Base-by-base conservation (phyloP, 2,888 invertebrate species). In the Bhutanitis thaidina region DNA sequence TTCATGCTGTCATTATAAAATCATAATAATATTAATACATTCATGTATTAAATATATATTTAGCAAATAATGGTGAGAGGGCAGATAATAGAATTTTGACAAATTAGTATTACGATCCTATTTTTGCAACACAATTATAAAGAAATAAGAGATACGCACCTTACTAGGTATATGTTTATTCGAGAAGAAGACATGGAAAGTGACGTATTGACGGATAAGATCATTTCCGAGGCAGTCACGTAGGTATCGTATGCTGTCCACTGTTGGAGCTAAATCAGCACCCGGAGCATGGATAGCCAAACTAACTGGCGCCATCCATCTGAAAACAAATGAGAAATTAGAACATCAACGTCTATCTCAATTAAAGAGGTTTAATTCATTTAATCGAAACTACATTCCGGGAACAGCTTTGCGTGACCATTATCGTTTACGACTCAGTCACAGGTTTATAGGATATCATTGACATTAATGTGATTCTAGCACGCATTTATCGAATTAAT, bases 171-270 rank as follows among this genome's bases (percentile, higher is more conserved):
- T 93, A 82, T 97, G 95, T 71, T 95, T 94, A 69, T 94, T 93
- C 67, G 95, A 94, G 86, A 97, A 97, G 86, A 96, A 96, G 47
- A 97, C 78, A 77, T 97, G 97, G 90, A 97, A 97, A 57, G 96
- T 96, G 77, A 95, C 96, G 72, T 91, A 93, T 69, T 95, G 92
- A 49, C 93, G 91, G 60, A 97, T 92, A 64, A 96, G 90, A 39
- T 93, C 91, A 58, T 90, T 90, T 14, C 91, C 92, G 56, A 91
- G 88, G 77, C 97, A 97, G 71, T 93, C 94, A 53, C 96, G 91
- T 54, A 96, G 90, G 80, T 95, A 96, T 60, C 93, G 92, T 72
- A 97, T 95, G 69, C 95, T 93, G 69, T 94, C 92, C 60, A 97
- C 79, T 0, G 97, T 95, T 16, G 93, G 92, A 49, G 91, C 83